Base-by-base conservation (phyloP, 2,888 invertebrate species). In the Eupithecia dodoneata region DNA sequence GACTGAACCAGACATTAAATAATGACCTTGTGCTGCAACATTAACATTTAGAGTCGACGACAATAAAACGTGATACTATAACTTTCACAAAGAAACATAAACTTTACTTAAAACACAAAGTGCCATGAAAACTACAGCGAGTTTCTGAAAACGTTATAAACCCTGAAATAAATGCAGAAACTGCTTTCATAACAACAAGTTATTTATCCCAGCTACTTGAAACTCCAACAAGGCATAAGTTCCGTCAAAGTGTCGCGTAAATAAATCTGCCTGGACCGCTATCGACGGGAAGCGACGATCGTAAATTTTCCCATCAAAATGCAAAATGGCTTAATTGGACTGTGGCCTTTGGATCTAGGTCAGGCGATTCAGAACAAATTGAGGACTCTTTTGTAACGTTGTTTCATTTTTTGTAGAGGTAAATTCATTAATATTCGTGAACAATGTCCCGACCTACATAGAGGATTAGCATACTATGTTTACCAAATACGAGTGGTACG, bases 301-400 rank as follows among this genome's bases (percentile, higher is more conserved):
- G 92, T 94, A 93, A 94, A 94, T 94, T 94, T 92, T 87, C 88
- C 92, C 90, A 94, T 94, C 93, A 94, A 94, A 94, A 94, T 94
- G 94, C 94, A 94, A 94, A 94, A 94, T 92, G 93, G 92, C 91
- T 94, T 94, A 94, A 94, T 94, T 94, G 94, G 91, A 92, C 92
- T 92, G 92, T 93, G 90, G 93, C 93, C 93, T 93, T 88, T 82
- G 89, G 89, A 94, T 94, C 90, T 93, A 91, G 94, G 94, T 92
- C 93, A 91, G 92, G 90, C 92, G 91, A 87, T 92, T 92, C 92
- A 88, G 90, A 89, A 92, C 90, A 91, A 93, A 93, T 93, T 94
- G 92, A 92, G 91, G 90, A 91, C 88, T 89, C 89, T 92, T 92
- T 92, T 91, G 88, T 89, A 85, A 84, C 83, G 89, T 89, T 91